These are phyloP conservation scores for Tokudaia tokunoshimensis DNA, from an alignment of 2,797 vertebrate species.

Conservation along the genomic window DNA sequence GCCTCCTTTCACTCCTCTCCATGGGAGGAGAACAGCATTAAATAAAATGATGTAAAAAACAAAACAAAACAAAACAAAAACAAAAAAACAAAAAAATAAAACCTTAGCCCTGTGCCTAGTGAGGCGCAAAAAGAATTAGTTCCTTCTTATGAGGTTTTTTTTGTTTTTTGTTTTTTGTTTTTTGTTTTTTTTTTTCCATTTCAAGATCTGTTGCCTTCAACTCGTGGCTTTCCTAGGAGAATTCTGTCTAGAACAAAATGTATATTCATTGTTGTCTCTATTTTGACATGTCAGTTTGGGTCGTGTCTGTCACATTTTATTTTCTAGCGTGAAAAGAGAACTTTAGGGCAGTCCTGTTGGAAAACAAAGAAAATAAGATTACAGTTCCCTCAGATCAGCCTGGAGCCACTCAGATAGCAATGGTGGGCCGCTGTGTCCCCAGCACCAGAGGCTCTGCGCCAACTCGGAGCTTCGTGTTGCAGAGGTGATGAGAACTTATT, in stretches of 20 bases:
- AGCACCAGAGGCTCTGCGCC: slow-evolving; percentile 52
- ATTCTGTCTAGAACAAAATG: slow-evolving; percentile 67
- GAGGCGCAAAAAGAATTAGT: neutral
- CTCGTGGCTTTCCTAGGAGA: slow-evolving; percentile 14
- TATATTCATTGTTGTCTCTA: slow-evolving; percentile 49
- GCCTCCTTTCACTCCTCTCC: neutral
- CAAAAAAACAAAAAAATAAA: slow-evolving; percentile 24
- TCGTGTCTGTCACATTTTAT: slow-evolving; percentile 70
- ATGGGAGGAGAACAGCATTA: neutral
- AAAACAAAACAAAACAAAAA: slow-evolving; percentile 24
- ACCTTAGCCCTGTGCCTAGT: neutral
- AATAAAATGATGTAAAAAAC: slow-evolving; percentile 54
- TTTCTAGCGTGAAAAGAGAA: slow-evolving; percentile 74
- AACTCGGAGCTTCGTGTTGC: slow-evolving; percentile 60
- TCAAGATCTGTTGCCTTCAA: slow-evolving; percentile 27
- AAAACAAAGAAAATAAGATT: slow-evolving; percentile 78
- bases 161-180: neutral
- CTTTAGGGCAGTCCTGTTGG: slow-evolving; percentile 62
- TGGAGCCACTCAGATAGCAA: slow-evolving; percentile 67
- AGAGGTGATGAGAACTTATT: slow-evolving; percentile 82
- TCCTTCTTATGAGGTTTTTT: neutral
- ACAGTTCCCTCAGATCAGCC: slow-evolving; percentile 73
- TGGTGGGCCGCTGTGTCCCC: slow-evolving; percentile 65
- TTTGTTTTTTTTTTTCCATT: neutral
- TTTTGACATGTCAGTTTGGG: slow-evolving; percentile 76